Evolutionary conservation across 2,113 vertebrate species (phyloP).

Genomic region (Tachysurus fulvidraco): DNA sequence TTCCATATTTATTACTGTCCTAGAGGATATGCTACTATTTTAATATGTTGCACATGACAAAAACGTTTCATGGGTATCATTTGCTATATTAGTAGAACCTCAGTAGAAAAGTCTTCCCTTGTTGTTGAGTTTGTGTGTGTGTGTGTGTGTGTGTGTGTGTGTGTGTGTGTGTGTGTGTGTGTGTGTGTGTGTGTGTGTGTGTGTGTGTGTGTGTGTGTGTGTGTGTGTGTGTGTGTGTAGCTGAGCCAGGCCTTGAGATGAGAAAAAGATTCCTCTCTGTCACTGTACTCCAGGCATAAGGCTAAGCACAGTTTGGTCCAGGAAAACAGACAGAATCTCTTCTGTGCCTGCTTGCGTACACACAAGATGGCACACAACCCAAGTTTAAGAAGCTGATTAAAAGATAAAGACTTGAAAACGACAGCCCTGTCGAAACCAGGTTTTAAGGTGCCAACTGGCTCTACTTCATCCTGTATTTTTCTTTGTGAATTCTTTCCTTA

Average conservation of each 20-base stretch:
- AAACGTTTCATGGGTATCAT: slow-evolving; percentile 22
- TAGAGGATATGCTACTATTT: background rate
- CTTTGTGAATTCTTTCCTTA: slow-evolving; percentile 62
- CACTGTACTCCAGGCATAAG: slow-evolving; percentile 16
- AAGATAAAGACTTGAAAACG: slow-evolving; percentile 71
- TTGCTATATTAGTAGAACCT: slow-evolving; percentile 19
- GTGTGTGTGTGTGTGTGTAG: slow-evolving; percentile 1
- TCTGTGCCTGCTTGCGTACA: slow-evolving; percentile 66
- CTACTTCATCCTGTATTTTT: slow-evolving; percentile 69
- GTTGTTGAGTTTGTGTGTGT: background rate
- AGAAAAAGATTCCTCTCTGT: slow-evolving; percentile 6
- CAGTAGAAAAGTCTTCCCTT: background rate
- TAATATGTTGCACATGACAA: slow-evolving; percentile 17
- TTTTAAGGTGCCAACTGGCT: slow-evolving; percentile 63
- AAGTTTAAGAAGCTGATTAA: slow-evolving; percentile 68
- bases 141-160: slow-evolving; percentile 12
- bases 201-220: slow-evolving; percentile 35
- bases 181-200: slow-evolving; percentile 1
- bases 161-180: slow-evolving; percentile 14
- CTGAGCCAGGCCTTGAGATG: background rate
- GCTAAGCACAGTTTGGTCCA: slow-evolving; percentile 66
- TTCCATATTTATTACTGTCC: background rate
- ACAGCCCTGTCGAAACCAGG: slow-evolving; percentile 65
- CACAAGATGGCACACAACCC: slow-evolving; percentile 64
- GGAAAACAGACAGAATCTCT: slow-evolving; percentile 70